Base-by-base conservation (phyloP, 2,113 vertebrate species). In the Pseudorectes ferrugineus region DNA sequence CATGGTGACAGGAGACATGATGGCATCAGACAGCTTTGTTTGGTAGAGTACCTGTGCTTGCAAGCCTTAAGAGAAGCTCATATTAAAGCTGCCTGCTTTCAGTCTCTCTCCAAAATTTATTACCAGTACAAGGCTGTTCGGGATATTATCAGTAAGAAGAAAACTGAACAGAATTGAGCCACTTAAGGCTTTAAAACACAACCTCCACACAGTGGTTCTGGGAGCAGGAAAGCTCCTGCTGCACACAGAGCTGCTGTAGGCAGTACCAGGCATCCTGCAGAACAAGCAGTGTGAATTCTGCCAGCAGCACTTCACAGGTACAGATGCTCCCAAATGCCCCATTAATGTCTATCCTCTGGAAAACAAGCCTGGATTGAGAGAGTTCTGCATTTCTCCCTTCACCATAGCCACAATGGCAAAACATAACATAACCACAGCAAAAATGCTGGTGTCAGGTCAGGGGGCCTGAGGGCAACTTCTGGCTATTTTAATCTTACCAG, bases 1-100 rank as follows among this genome's bases (percentile, higher is more conserved):
- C 7, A 7, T 2, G 14, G 42, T 28, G 62, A 49, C 4, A 6
- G 26, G 26, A 80, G 19, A 43, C 55, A 38, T 0, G 0, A 25
- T 7, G 13, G 36, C 15, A 93, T 33, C 36, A 45, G 31, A 1
- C 1, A 86, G 23, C 12, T 49, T 46, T 67, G 31, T 23, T 7
- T 5, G 8, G 45, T 9, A 23, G 14, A 31, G 24, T 5, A 55
- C 23, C 57, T 67, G 28, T 29, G 54, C n/a, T 38, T 51, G 33
- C 36, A 73, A 66, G n/a, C 36, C 40, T 58, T 49, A 38, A 19
- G 62, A 77, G 26, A 42, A 77, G 4, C 24, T 72, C 13, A 9
- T 18, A 18, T 24, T 42, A 51, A 83, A 91, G 31, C 24, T n/a
- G 19, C n/a, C 33, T 58, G 5, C 16, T 84, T 85, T 49, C 49